phyloP scores from a whole-genome alignment of 2,113 vertebrate genomes.

The Proteles cristata region DNA sequence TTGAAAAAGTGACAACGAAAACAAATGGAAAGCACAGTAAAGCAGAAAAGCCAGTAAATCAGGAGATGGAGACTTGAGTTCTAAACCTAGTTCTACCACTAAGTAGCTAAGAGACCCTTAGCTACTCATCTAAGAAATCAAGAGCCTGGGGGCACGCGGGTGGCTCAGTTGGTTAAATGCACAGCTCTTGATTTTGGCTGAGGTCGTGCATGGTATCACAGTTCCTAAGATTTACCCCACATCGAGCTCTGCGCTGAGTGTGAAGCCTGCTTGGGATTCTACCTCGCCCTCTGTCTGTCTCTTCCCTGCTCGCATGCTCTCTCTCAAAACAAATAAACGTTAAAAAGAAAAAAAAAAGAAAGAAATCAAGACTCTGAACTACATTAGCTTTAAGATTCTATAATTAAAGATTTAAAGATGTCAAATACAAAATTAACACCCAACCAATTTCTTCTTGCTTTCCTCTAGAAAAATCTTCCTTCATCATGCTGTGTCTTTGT shows the following conservation, averaged over 20 bases:
- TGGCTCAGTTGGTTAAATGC: too few species aligned
- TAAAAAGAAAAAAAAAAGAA: too few species aligned
- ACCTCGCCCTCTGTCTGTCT: too few species aligned
- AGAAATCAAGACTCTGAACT: neutral
- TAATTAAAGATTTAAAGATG: neutral
- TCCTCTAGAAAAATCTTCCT: neutral
- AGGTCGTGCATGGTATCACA: too few species aligned
- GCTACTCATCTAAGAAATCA: neutral
- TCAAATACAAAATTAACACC: slow-evolving; percentile 24
- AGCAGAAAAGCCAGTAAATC: neutral
- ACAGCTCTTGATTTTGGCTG: too few species aligned
- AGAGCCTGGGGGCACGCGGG: neutral
- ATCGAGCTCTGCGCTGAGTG: too few species aligned
- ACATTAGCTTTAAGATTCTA: neutral
- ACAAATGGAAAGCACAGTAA: neutral
- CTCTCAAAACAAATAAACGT: too few species aligned
- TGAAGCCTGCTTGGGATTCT: too few species aligned
- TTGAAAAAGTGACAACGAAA: neutral
- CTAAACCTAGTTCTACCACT: neutral
- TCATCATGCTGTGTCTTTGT: neutral
- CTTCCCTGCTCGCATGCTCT: too few species aligned
- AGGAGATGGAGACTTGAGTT: neutral
- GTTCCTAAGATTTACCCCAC: too few species aligned
- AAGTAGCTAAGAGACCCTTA: neutral
- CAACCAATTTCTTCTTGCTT: neutral